phyloP scores from a whole-genome alignment of 2,888 invertebrate species.

The Suillia variegata region DNA sequence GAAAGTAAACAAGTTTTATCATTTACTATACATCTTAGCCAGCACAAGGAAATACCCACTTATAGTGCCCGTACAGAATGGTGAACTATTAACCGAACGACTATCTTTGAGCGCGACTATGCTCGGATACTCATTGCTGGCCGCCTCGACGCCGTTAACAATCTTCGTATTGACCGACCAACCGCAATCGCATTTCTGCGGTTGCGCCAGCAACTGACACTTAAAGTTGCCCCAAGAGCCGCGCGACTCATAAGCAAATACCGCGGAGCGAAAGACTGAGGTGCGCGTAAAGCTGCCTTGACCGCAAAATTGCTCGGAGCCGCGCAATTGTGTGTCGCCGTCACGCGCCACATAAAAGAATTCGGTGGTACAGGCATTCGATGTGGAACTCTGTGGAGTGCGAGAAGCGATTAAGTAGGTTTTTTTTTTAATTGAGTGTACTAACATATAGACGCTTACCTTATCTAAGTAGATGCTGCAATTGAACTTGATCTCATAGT shows the following conservation, averaged over 20 bases:
- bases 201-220: constrained; percentile 37
- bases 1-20: not conserved
- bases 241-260: constrained; percentile 49
- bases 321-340: constrained; percentile 46
- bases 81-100: no score
- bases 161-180: constrained; percentile 62
- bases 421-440: no score
- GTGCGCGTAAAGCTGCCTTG: constrained; percentile 37
- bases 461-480: constrained; percentile 45
- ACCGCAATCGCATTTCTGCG: constrained; percentile 54
- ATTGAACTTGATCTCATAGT: constrained; percentile 41
- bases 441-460: no score
- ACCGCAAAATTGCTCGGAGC: constrained; percentile 53
- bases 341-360: constrained; percentile 51
- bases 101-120: constrained; percentile 63
- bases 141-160: constrained; percentile 64
- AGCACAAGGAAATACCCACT: constrained; percentile 35
- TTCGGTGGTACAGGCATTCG: constrained; percentile 40
- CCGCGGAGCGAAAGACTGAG: constrained; percentile 41
- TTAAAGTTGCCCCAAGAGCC: constrained; percentile 40
- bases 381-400: not conserved
- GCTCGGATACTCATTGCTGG: constrained; percentile 66
- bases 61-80: constrained; percentile 63
- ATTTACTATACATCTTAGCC: not conserved
- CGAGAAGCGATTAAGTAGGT: not conserved